Evolutionary conservation across 2,113 vertebrate species (phyloP), one percentile per base, ranked within the genome.

Genomic region (Regulus satrapa): DNA sequence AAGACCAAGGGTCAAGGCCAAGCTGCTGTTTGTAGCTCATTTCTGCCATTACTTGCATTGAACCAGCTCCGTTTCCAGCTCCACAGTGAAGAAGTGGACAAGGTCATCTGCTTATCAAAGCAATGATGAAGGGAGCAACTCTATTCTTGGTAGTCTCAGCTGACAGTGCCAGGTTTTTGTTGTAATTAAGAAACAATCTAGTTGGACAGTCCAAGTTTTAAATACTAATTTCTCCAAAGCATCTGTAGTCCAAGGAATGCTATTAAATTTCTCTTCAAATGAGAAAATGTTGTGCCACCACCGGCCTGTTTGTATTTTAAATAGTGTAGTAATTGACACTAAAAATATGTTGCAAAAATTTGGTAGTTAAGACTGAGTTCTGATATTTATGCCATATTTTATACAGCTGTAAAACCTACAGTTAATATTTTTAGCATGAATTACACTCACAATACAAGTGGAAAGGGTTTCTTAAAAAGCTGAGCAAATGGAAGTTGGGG

Each of bases 381-480:
- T 69, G 38, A 51, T 93, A 59, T 74, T 92, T 89, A 66, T 41
- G 58, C n/a, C 19, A 25, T 45, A 41, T 62, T 62, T 89, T 69
- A 62, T 20, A 54, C 6, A 77, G 38, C 41, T 62, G 6, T 62
- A 74, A 92, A 87, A 38, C 8, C 10, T 52, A 46, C 28, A 91
- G 36, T 45, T 76, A 18, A 58, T 58, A 52, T 43, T 92, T 68
- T 26, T 87, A 56, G 66, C 31, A 28, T 28, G 59, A 78, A 56
- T 68, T 64, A 12, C 32, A 24, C 10, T 40, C 36, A 9, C 29
- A 92, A 48, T 36, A 8, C 26, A 89, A 59, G 55, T 94, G 61
- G 55, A 94, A 94, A 72, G 54, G 28, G 26, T 95, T 97, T 98
- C 96, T 96, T 97, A 76, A 96, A 90, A 81, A 95, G 72, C 79